Percentiles rank a stretch among this genome's conserved stretches.
phyloP scores from a whole-genome alignment of 2,888 invertebrate genomes.

The Sphaerophoria rueppellii region DNA sequence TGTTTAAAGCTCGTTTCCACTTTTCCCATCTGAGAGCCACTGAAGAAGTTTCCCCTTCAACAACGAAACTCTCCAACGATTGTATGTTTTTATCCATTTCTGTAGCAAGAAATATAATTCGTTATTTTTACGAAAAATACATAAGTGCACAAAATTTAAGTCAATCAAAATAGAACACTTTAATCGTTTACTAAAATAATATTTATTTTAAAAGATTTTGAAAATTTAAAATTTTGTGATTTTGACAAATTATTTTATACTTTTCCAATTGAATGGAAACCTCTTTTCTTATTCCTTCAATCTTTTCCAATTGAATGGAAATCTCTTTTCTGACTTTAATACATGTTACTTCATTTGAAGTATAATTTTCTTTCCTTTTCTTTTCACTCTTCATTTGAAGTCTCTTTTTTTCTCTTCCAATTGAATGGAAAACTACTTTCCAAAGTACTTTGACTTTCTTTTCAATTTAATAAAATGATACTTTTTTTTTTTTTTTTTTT shows the following conservation, averaged over 20 bases:
- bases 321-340: conserved; percentile 19
- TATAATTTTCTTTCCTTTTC: conserved; percentile 17
- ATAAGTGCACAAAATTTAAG: conserved; percentile 14
- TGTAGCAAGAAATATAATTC: conserved; percentile 32
- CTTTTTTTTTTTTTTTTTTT: conserved; percentile 12
- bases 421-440: conserved; percentile 6
- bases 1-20: conserved; percentile 34
- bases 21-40: conserved; percentile 35
- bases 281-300: conserved; percentile 8
- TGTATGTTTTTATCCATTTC: conserved; percentile 40
- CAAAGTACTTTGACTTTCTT: conserved; percentile 15
- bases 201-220: conserved; percentile 16
- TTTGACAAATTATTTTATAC: conserved; percentile 19
- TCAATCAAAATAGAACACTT: conserved; percentile 13
- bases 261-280: conserved; percentile 11
- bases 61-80: conserved; percentile 42
- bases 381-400: conserved; percentile 17
- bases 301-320: conserved; percentile 7
- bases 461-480: conserved; percentile 35
- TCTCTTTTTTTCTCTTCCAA: conserved; percentile 5
- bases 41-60: conserved; percentile 10
- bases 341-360: conserved; percentile 16
- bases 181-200: conserved; percentile 20
- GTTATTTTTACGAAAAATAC: conserved; percentile 22
- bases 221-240: conserved; percentile 11